Evolutionary conservation across 2,113 vertebrate species (phyloP), one percentile per base, ranked within the genome.

Genomic region (Scomber japonicus): DNA sequence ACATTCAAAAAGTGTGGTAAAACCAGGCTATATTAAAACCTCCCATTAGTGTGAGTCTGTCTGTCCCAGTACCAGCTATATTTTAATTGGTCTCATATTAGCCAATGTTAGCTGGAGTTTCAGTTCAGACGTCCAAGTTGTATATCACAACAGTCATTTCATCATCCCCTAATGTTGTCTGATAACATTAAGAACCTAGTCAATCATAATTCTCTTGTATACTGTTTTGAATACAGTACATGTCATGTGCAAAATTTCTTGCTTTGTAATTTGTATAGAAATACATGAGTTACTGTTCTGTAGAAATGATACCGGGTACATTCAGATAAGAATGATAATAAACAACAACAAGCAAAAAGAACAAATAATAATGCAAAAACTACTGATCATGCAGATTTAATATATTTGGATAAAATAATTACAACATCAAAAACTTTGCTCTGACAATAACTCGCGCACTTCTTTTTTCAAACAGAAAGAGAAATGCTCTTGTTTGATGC

Each of bases 211-310:
- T 35, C 31, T 35, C 5, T 27, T 27, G 5, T 54, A 30, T 50
- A 11, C 5, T 50, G 50, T 57, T 71, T 65, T 53, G 11, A 57
- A 48, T 82, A 21, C 3, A 55, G n/a, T n/a, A n/a, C 21, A 21
- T 61, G 14, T 17, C 11, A 11, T 0, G 4, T 55, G 12, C 24
- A 65, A 76, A 53, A 21, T 64, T 7, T 7, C 24, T 27, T 27
- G 24, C 15, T 35, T 27, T 27, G 24, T 3, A 50, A 46, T 70
- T 2, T 53, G 11, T 13, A 64, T 64, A 53, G 10, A 59, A 46
- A 50, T 61, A 12, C 17, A 0, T 51, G n/a, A 0, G 27, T 5
- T 55, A 10, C n/a, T 19, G n/a, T 14, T 24, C n/a, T 11, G 3
- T 21, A 21, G 54, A 10, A 44, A 21, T 48, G 24, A 62, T 17